Base-by-base conservation (phyloP, 2,113 vertebrate species). In the Etia nguti region DNA sequence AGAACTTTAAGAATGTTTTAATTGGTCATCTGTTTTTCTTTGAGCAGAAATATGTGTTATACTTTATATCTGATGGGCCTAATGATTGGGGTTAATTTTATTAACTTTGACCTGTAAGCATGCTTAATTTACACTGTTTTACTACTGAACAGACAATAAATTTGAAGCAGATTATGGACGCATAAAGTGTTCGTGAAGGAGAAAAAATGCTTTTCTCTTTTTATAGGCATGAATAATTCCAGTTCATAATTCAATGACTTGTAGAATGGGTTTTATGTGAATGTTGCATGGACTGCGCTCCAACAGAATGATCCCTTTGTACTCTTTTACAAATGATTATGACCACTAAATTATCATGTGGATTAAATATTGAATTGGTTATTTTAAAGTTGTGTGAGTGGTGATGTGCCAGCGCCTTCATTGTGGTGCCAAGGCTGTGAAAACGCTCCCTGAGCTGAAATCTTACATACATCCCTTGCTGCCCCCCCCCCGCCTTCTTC, bases 381-480 rank as follows among this genome's bases (percentile, higher is more conserved):
- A 82, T 86, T 90, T 86, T 31, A 90, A 52, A 82, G 88, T 68
- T 8, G 41, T 90, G 77, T 80, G 87, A 85, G 92, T 92, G 80
- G 83, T 93, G 80, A 86, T 91, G 46, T 94, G 59, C 83, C 29
- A n/a, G 68, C 3, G n/a, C 8, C 26, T 52, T 77, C 16, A 31
- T 20, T 50, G 26, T 8, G 3, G 46, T 34, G 9, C 56, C 24
- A 54, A 86, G 82, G 65, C 80, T 65, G 55, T 50, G 65, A 59
- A 38, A 90, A 91, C 2, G 24, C 87, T 90, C 73, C 43, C 77
- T 26, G 59, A 91, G 84, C 88, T 68, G 31, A 94, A 91, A 75
- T 94, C 92, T 93, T 92, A 92, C 93, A 92, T 94, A 82, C 91
- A 86, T 94, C 16, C 87, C 90, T 92, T 90, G 89, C 86, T 85